Base-by-base conservation (phyloP, 2,888 invertebrate genomes). In the Pyrrhia umbra region DNA sequence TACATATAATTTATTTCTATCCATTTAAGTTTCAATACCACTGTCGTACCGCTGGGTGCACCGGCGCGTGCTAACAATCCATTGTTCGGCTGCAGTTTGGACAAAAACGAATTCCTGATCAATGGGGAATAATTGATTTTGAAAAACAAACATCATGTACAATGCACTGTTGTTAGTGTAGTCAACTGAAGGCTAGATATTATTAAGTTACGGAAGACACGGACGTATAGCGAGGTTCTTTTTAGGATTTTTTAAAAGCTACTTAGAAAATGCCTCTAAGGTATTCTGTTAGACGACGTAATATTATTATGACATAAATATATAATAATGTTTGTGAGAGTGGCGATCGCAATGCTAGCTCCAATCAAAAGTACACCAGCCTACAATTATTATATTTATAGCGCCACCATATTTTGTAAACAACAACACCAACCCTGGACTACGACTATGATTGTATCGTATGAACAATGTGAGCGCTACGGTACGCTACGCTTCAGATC, bases 391-490 rank as follows among this genome's bases (percentile, higher is more conserved):
- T n/a, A n/a, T n/a, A n/a, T n/a, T n/a, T n/a, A n/a, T n/a, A n/a
- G n/a, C n/a, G n/a, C n/a, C n/a, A n/a, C n/a, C n/a, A 9, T 27
- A 27, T 30, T 39, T 39, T 16, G 15, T 16, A 6, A 16, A 16
- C 6, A 15, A 15, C 39, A 39, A 39, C 5, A n/a, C 30, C 2
- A 30, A 30, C 13, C 30, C 30, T 13, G 5, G 13, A 6, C 13
- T 1, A 30, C 13, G 3, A 30, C 13, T 13, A 13, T 10, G 13
- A 2, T n/a, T n/a, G n/a, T 13, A 30, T 13, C 8, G 13, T 2
- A 37, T 20, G n/a, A 15, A 60, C 60, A 68, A 59, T 34, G 68
- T 6, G 27, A 21, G n/a, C 13, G 34, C 64, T 68, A 65, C 68
- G 64, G 42, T 16, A 30, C 21, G 43, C 65, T 68, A 68, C 65